phyloP scores from a whole-genome alignment of 2,797 vertebrate species.

The Poliocrania exsul region DNA sequence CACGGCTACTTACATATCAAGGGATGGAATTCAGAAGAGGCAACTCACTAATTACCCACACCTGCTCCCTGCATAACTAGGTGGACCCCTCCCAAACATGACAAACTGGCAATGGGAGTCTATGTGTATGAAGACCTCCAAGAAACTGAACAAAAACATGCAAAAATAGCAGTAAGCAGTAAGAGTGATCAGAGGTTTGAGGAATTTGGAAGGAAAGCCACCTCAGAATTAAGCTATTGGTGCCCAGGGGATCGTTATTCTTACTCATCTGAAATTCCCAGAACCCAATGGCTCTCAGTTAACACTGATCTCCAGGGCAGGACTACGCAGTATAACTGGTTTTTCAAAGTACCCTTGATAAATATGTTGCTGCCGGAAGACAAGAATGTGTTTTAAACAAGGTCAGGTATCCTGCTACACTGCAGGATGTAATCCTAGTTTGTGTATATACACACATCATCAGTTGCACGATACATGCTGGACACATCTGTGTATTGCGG shows the following conservation, averaged over 20 bases:
- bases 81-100: neutral
- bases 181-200: neutral
- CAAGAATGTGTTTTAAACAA: neutral
- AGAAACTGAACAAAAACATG: neutral
- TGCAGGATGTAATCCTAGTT: neutral
- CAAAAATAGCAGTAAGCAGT: neutral
- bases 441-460: neutral
- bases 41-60: neutral
- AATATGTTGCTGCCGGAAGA: slow-evolving; percentile 26
- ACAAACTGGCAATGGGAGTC: neutral
- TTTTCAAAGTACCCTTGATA: neutral
- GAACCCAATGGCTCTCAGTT: neutral
- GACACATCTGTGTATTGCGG: neutral
- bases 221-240: neutral
- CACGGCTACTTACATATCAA: neutral
- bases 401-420: neutral
- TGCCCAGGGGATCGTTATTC: neutral
- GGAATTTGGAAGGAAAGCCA: neutral
- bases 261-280: neutral
- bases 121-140: neutral
- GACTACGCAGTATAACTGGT: neutral
- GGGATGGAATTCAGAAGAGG: neutral
- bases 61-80: neutral
- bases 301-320: neutral
- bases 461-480: neutral